Evolutionary conservation across 2,113 vertebrate species (phyloP).

Genomic region (Petrocephalus zakoni): DNA sequence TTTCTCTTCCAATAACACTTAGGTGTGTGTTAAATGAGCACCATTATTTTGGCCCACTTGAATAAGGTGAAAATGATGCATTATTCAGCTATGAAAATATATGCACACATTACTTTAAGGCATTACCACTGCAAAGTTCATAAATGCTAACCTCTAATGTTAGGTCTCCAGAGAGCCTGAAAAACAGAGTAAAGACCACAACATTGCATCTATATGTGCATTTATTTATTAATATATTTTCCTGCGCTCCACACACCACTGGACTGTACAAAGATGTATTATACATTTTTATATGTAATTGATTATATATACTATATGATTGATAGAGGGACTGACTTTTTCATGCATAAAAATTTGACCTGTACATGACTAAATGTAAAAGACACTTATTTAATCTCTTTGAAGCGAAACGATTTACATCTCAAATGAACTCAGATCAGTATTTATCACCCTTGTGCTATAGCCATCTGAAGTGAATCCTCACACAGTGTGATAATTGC

Average conservation of each 20-base stretch:
- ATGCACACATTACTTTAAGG: not conserved
- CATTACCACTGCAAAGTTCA: not conserved
- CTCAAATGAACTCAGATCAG: not conserved
- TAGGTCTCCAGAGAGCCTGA: not conserved
- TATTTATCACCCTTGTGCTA: not conserved
- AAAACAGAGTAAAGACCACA: not conserved
- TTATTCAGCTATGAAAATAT: conserved; percentile 1
- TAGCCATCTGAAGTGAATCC: not conserved
- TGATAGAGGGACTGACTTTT: not conserved
- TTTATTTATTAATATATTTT: not conserved
- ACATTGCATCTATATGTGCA: not conserved
- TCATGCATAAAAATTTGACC: not conserved
- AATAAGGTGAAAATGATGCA: not conserved
- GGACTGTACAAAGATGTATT: not conserved
- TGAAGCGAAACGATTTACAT: not conserved
- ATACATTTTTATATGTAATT: not conserved
- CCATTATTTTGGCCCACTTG: not conserved
- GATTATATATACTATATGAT: not conserved
- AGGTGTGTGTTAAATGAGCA: not conserved
- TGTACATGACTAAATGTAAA: not conserved
- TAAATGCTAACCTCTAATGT: not conserved
- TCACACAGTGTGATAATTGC: not conserved
- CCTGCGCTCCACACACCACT: not conserved
- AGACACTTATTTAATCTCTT: not conserved
- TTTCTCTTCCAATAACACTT: not conserved